Evolutionary conservation across 2,888 invertebrate genomes (phyloP), one percentile per base, ranked within the genome.

Genomic region (Chalcis sispes): DNA sequence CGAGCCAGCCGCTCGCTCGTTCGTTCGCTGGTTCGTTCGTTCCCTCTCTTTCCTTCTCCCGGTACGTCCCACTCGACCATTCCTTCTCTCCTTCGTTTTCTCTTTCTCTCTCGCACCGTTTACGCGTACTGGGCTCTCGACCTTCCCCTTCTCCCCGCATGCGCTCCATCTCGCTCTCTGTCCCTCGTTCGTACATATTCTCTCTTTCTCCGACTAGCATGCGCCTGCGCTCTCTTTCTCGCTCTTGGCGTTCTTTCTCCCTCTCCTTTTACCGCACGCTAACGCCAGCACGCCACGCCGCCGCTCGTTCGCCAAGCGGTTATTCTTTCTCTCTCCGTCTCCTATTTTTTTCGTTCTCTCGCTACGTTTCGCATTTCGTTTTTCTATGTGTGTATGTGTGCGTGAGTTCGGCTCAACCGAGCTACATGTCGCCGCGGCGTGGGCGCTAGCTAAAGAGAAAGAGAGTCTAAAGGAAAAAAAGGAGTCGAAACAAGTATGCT

Each of bases 101-200:
- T 79, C 73, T 77, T 79, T 79, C 78, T 79, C 77, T 78, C 78
- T 80, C 79, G 77, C 81, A 80, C 78, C 70, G 72, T 75, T 75
- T 72, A 69, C 69, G 70, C 72, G 29, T 72, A 62, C 77, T 58
- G 80, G 77, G 80, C 80, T 80, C 52, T 52, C 66, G 66, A 66
- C 50, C 66, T 66, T 66, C 66, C 27, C 66, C 66, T 40, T 40
- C 64, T 8, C 52, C 20, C 52, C 5, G 18, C 52, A n/a, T 20
- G 15, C 18, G 29, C 32, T 18, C 5, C 7, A 25, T 4, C 13
- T 64, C 48, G 15, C 29, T 32, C 64, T 13, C 2, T 20, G 18
- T 29, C 64, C 50, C 59, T 20, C 36, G 5, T 50, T 15, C 15
- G 20, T 23, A 10, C 10, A 2, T 13, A 7, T 23, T 18, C n/a